phyloP scores from a whole-genome alignment of 2,888 invertebrate species.

The Napeogenes sylphis region DNA sequence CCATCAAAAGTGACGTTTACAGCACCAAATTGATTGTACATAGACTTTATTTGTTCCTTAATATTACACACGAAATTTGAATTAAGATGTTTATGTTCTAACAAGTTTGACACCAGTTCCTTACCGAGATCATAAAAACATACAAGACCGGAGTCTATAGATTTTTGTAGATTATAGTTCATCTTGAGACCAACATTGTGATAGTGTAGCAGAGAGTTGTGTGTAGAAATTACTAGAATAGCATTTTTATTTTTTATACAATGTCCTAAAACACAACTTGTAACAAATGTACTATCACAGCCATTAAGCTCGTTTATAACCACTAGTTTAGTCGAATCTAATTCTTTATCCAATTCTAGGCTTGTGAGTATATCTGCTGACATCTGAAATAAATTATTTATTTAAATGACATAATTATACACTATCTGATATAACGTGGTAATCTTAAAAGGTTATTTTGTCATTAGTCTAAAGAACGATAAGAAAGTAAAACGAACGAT shows the following conservation, averaged over 20 bases:
- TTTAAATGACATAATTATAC: conserved; percentile 4
- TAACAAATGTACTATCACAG: conserved; percentile 84
- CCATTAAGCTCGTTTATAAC: conserved; percentile 83
- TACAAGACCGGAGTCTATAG: conserved; percentile 56
- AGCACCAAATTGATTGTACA: conserved; percentile 53
- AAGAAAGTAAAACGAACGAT: not conserved
- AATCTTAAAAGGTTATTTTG: conserved; percentile 5
- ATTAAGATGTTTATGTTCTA: conserved; percentile 43
- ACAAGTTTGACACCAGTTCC: conserved; percentile 42
- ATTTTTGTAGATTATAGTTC: conserved; percentile 81
- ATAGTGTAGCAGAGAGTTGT: conserved; percentile 85
- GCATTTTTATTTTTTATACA: conserved; percentile 78
- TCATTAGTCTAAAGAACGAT: conserved; percentile 10
- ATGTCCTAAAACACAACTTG: conserved; percentile 81
- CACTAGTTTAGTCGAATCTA: conserved; percentile 75
- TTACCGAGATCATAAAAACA: conserved; percentile 54
- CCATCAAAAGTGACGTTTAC: conserved; percentile 84
- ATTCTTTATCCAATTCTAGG: conserved; percentile 80
- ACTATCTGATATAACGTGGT: conserved; percentile 9
- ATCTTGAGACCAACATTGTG: conserved; percentile 85
- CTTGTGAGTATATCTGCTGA: conserved; percentile 79
- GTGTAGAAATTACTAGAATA: conserved; percentile 81
- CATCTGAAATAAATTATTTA: conserved; percentile 54
- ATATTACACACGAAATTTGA: conserved; percentile 62
- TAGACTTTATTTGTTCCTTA: conserved; percentile 52